Conservation (phyloP, 2,888 invertebrate species). For the Tenthredo notha region DNA sequence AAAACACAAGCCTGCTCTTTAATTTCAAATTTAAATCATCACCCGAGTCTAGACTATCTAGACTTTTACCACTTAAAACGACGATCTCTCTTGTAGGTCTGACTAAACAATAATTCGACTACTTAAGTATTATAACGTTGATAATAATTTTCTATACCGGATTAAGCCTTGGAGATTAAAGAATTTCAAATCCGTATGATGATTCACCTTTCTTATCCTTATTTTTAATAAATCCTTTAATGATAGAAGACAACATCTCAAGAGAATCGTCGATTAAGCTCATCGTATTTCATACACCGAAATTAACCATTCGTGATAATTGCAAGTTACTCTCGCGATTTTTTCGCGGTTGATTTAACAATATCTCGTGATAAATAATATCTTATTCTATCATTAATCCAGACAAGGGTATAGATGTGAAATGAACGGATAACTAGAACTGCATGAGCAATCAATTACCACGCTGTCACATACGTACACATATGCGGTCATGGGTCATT, state of each 20-base stretch:
- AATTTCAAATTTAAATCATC: not conserved
- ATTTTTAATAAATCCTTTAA: not conserved
- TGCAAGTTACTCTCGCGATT: not conserved
- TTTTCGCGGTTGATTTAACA: not conserved
- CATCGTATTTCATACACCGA: not conserved
- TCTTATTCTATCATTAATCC: not conserved
- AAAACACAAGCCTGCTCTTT: not conserved
- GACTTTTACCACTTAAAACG: not conserved
- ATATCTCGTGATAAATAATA: not conserved
- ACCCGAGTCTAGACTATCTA: not conserved
- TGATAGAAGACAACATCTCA: not conserved
- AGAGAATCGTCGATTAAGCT: conserved; percentile 1
- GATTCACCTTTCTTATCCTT: not conserved
- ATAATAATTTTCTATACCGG: not conserved
- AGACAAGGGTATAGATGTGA: not conserved
- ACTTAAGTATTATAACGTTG: not conserved
- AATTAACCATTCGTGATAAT: not conserved
- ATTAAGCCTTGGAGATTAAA: not conserved
- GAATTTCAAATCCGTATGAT: no score
- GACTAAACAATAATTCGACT: not conserved
- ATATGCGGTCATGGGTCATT: not conserved
- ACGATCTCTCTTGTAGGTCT: not conserved
- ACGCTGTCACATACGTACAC: not conserved
- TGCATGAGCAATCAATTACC: not conserved
- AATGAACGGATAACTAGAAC: not conserved